Evolutionary conservation across 2,888 invertebrate species (phyloP).

Genomic region (Chromoteleia sp.): DNA sequence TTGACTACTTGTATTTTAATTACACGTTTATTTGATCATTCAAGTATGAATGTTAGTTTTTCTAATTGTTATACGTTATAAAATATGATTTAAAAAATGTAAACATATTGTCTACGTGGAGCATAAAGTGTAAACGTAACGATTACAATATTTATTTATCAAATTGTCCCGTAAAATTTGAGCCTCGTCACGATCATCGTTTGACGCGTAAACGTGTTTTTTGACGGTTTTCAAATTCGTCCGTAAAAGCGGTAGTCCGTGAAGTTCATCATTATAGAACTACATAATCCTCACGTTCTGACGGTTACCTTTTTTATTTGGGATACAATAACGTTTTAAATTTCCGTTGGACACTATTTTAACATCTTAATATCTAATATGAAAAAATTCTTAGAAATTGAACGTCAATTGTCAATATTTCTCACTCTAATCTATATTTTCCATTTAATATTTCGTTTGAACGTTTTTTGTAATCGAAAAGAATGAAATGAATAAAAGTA

Average conservation of each 20-base stretch:
- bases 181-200: conserved; percentile 17
- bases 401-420: conserved; percentile 27
- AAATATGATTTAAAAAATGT: too few relatives aligned
- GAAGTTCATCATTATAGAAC: conserved; percentile 27
- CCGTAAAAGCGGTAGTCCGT: conserved; percentile 25
- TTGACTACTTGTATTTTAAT: too few relatives aligned
- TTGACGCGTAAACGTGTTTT: conserved; percentile 46
- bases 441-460: conserved; percentile 8
- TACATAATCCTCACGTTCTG: conserved; percentile 51
- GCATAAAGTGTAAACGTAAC: too few relatives aligned
- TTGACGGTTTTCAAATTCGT: conserved; percentile 12
- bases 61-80: too few relatives aligned
- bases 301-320: conserved; percentile 31
- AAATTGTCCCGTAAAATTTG: conserved; percentile 3
- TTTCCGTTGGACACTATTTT: conserved; percentile 11
- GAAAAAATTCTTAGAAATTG: conserved; percentile 41
- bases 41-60: too few relatives aligned
- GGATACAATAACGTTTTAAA: conserved; percentile 44
- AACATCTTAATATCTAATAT: conserved; percentile 35
- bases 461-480: conserved; percentile 6
- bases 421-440: conserved; percentile 16
- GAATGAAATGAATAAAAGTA: conserved; percentile 6
- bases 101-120: too few relatives aligned
- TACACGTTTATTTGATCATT: too few relatives aligned
- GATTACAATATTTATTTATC: background rate